Evolutionary conservation across 2,113 vertebrate genomes (phyloP).

Genomic region (Salvelinus namaycush): DNA sequence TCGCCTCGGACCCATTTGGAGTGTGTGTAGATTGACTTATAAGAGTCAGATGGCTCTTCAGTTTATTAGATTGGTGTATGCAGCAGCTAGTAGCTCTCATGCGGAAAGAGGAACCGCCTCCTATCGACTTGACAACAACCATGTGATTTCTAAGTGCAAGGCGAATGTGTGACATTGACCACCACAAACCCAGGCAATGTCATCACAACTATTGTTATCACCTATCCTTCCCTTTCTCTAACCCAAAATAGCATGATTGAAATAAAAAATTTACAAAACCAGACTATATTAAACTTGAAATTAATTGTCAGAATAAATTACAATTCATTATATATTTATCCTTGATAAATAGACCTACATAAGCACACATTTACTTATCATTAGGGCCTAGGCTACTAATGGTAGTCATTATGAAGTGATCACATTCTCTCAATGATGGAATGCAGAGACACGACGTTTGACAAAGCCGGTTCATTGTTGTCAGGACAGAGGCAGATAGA

Average conservation of each 20-base stretch:
- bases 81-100: constrained; percentile 4
- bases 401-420: no score
- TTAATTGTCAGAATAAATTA: background rate
- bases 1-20: background rate
- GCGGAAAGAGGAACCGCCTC: constrained; percentile 49
- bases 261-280: no score
- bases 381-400: no score
- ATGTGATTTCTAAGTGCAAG: constrained; percentile 19
- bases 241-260: no score
- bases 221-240: no score
- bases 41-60: background rate
- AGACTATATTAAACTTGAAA: no score
- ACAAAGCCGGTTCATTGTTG: background rate
- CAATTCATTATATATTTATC: background rate
- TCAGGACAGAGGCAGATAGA: background rate
- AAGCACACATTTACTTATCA: background rate
- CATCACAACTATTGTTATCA: background rate
- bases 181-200: constrained; percentile 1
- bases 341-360: background rate
- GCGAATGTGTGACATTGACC: constrained; percentile 23
- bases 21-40: background rate
- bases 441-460: no score
- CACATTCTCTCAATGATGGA: no score
- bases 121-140: constrained; percentile 41
- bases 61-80: background rate